Evolutionary conservation across 1,140 invertebrate genomes (phyloP), one percentile per base, ranked within the genome.

Genomic region (Macrobrachium nipponense): DNA sequence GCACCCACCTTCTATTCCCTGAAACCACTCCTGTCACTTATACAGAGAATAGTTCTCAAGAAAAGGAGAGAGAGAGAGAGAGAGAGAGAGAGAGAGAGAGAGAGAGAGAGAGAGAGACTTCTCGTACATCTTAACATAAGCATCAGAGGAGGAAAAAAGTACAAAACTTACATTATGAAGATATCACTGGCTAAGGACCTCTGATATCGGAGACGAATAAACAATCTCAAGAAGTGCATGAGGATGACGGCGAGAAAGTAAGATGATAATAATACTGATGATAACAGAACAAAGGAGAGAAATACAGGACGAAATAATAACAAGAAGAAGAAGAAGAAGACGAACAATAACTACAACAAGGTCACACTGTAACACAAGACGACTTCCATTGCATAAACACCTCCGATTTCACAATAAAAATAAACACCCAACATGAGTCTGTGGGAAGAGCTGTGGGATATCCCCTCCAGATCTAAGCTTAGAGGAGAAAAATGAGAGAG

Each of bases 41-140:
- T 36, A 36, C 4, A 36, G 27, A 36, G 27, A 27, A 70, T 5
- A 62, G 15, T n/a, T 15, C 61, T 62, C 61, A 12, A 70, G 66
- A 70, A 12, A 70, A 20, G 18, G 64, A 68, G 64, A 68, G 20
- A 20, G 66, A 18, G 66, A 70, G 66, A 70, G 20, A 70, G 66
- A 20, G 20, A 20, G 66, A 70, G 20, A 70, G 66, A 20, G 17
- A 70, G 27, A 36, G 27, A 36, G 27, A 36, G 27, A 36, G 66
- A 70, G 15, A 70, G 20, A 20, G 20, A 15, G 20, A 70, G 20
- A 20, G 15, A 20, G 20, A n/a, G 66, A 70, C 15, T 70, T 12
- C 66, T 12, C 2, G 20, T 20, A 20, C 5, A 14, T n/a, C 15
- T 23, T 4, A 27, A 11, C 20, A 27, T 3, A 70, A 70, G 20